Evolutionary conservation across 2,797 vertebrate genomes (phyloP), one percentile per base, ranked within the genome.

Genomic region (Trachurus trachurus): DNA sequence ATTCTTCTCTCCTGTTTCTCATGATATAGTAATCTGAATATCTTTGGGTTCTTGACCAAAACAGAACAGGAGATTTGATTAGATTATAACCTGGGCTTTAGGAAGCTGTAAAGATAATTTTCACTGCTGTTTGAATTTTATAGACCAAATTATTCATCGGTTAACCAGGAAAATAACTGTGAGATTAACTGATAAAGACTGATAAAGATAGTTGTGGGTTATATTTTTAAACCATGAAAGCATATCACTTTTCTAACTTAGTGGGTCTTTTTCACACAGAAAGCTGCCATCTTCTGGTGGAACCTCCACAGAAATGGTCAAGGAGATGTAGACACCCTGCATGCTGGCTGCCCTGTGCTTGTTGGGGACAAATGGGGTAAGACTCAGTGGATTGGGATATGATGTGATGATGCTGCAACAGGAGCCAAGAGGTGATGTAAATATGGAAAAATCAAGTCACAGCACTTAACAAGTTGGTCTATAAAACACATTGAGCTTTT

Each of bases 281-380:
- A 97, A 0, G 96, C 97, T 0, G 98, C 97, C 21, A 93, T 99
- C 21, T 98, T 99, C 93, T 99, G 98, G 98, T 99, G 98, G 98
- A 99, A 99, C 89, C 96, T 99, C 58, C 96, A 86, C 19, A 96
- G 93, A 89, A 99, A 96, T 0, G 98, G 98, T 15, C 84, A 93
- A 1, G 97, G 97, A 0, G 91, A 98, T 0, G 93, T 21, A 0
- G 96, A 97, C 92, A 98, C 97, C 0, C 95, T 99, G 29, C 98
- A 99, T 0, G 98, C 97, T 0, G 98, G 97, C 72, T 99, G 98
- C 67, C 97, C 98, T 0, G 97, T 99, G 49, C 94, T 99, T 45
- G 94, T 96, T 0, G 98, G 98, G 40, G 96, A 98, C 87, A 99
- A 99, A 86, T 99, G 98, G 98, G 98, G 98, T 99, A 92, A 95